Base-by-base conservation (phyloP, 2,888 invertebrate species). In the Morpho helenor region DNA sequence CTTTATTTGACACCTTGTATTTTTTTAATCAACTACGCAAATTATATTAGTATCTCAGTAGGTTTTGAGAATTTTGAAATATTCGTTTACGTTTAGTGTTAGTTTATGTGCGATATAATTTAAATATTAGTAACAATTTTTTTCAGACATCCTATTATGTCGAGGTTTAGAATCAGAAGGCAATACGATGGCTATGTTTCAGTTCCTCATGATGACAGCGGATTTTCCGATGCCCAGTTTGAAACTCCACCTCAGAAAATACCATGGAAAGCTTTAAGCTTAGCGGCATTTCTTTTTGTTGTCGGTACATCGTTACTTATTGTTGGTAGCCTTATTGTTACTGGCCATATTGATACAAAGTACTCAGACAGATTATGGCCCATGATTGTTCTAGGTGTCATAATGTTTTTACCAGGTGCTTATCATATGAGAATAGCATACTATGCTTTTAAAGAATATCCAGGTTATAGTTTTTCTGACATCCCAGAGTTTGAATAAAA, bases 341-440 rank as follows among this genome's bases (percentile, higher is more conserved):
- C 94, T 60, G 97, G 97, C 16, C 94, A 95, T 71, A 95, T 97
- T 74, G 94, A 95, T 73, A 92, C 94, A 42, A 94, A 96, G 92
- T 97, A 97, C 83, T 93, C 94, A 2, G 97, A 97, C 80, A 92
- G 97, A 63, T 94, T 96, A 79, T 97, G 96, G 96, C 97, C 97
- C 1, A 92, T 98, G 82, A 93, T 97, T 64, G 94, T 97, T 68
- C 88, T 98, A 73, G 98, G 98, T 42, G 90, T 93, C 23, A 91
- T 98, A 45, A 97, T 97, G 96, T 97, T 98, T 75, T 94, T 98
- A 67, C 98, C 98, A 0, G 98, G 97, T 46, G 95, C 96, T 54
- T 98, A 98, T 83, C 97, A 98, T 78, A 94, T 97, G 51, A 93
- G 96, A 69, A 96, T 98, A 75, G 96, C 97, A 42, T 94, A 95